These are phyloP conservation scores for Andrena praecox DNA, from an alignment of 2,888 invertebrate genomes.

Conservation along the genomic window DNA sequence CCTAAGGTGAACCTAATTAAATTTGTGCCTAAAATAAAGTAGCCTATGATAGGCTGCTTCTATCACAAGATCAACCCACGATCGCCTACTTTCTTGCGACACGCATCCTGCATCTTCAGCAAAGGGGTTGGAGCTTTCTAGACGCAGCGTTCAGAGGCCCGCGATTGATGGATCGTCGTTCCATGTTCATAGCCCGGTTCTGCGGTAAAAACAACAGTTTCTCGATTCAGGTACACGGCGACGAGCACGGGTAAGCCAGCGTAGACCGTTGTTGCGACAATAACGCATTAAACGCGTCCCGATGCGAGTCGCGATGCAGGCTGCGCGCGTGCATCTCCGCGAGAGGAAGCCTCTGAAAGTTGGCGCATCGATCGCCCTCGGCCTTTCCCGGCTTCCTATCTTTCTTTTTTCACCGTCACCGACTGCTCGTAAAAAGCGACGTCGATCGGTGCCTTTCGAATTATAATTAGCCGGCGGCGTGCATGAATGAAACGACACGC, in stretches of 20 bases:
- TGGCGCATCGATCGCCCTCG: background rate
- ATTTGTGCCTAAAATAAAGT: no score
- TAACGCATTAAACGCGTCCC: constrained; percentile 5
- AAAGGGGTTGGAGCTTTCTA: no score
- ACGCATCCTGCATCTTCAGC: no score
- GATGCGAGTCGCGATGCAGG: constrained; percentile 10
- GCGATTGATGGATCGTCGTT: background rate
- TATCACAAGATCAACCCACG: no score
- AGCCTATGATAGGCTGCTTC: no score
- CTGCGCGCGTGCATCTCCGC: constrained; percentile 40
- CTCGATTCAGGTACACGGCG: background rate
- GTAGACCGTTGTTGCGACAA: constrained; percentile 18
- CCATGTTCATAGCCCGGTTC: constrained; percentile 4
- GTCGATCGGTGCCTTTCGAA: constrained; percentile 69
- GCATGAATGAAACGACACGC: constrained; percentile 68
- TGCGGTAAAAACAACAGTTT: background rate
- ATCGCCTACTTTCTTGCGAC: no score
- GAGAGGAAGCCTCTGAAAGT: constrained; percentile 27
- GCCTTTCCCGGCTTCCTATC: constrained; percentile 37
- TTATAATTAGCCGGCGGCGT: constrained; percentile 68
- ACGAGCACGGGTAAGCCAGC: background rate
- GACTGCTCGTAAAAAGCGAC: constrained; percentile 49
- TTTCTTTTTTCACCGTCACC: constrained; percentile 21
- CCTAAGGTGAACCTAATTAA: no score
- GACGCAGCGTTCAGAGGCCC: no score